Conservation (phyloP, 2,113 vertebrate genomes). For the Scalopus aquaticus region DNA sequence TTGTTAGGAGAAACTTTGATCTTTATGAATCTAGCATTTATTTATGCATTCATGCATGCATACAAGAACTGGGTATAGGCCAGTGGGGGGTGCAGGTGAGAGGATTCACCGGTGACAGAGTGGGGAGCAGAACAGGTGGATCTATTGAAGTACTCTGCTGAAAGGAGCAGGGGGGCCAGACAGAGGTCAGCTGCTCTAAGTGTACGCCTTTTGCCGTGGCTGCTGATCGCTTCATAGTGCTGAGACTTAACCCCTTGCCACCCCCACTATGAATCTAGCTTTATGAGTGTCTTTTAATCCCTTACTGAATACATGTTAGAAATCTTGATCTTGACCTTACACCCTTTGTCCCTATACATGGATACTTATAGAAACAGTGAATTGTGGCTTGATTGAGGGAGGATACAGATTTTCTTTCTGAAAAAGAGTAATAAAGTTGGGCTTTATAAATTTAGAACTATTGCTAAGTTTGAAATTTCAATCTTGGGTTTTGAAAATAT, state of each 20-base stretch:
- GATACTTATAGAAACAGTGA: background rate
- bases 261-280: slow-evolving; percentile 3
- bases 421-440: background rate
- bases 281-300: background rate
- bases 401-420: background rate
- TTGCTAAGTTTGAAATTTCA: slow-evolving; percentile 23
- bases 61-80: too few species aligned
- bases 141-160: too few species aligned
- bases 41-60: too few species aligned
- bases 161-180: too few species aligned
- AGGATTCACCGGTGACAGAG: too few species aligned
- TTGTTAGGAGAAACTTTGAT: slow-evolving; percentile 9
- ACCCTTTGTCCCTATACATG: background rate
- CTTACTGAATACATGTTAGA: slow-evolving; percentile 12
- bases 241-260: too few species aligned
- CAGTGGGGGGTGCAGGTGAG: too few species aligned
- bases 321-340: background rate
- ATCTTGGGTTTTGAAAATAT: slow-evolving; percentile 1
- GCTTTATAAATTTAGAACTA: background rate
- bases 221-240: too few species aligned
- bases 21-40: too few species aligned
- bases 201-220: too few species aligned
- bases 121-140: too few species aligned
- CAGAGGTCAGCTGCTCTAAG: too few species aligned
- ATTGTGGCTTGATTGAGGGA: slow-evolving; percentile 18